These are phyloP conservation scores for Esperia sulphurella DNA, from an alignment of 2,888 invertebrate species.

Conservation along the genomic window DNA sequence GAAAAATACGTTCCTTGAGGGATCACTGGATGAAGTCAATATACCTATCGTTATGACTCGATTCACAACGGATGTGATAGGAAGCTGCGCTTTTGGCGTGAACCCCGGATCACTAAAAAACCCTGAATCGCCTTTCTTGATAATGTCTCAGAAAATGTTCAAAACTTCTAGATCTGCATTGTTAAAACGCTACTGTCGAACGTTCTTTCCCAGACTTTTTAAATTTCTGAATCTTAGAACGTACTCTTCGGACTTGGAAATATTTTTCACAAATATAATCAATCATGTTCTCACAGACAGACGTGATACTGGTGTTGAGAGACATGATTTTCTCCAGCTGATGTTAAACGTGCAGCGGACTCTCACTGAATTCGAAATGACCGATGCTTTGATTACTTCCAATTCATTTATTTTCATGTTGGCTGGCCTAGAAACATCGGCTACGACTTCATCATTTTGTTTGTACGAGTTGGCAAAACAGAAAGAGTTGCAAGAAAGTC, in stretches of 20 bases:
- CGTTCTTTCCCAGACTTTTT: slow-evolving; percentile 63
- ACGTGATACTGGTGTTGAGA: slow-evolving; percentile 44
- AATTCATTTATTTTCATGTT: slow-evolving; percentile 75
- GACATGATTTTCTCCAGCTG: slow-evolving; percentile 68
- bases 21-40: slow-evolving; percentile 46
- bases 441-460: slow-evolving; percentile 67
- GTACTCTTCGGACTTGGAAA: slow-evolving; percentile 61
- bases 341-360: slow-evolving; percentile 68
- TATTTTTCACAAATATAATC: slow-evolving; percentile 60
- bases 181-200: slow-evolving; percentile 63
- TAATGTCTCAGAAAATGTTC: slow-evolving; percentile 71
- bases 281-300: slow-evolving; percentile 61
- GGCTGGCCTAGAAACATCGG: slow-evolving; percentile 68
- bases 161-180: slow-evolving; percentile 53
- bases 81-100: slow-evolving; percentile 70
- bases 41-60: slow-evolving; percentile 59
- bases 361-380: slow-evolving; percentile 55
- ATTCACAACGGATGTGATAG: slow-evolving; percentile 69
- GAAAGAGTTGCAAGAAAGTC: slow-evolving; percentile 50
- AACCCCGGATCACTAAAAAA: slow-evolving; percentile 61
- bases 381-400: slow-evolving; percentile 68
- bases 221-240: slow-evolving; percentile 63
- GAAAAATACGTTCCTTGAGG: slow-evolving; percentile 38
- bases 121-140: slow-evolving; percentile 60
- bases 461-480: slow-evolving; percentile 66